Conservation (phyloP, 2,888 invertebrate species). For the Alviniconcha strummeri region DNA sequence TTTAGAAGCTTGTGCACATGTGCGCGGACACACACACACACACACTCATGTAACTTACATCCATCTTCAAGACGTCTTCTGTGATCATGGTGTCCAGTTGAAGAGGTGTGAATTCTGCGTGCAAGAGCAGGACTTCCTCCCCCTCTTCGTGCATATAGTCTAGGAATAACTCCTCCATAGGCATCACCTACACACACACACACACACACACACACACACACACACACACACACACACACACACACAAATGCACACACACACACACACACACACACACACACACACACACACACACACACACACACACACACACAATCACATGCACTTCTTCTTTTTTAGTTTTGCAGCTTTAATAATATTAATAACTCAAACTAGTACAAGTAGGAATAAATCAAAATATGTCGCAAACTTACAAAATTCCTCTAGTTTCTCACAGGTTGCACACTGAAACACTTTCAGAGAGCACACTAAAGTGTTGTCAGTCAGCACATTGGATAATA, state of each 20-base stretch:
- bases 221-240: background rate
- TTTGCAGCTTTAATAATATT: too few species aligned
- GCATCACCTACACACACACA: constrained; percentile 13
- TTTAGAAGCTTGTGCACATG: too few species aligned
- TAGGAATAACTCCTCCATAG: constrained; percentile 16
- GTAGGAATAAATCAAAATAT: too few species aligned
- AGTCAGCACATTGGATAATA: too few species aligned
- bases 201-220: constrained; percentile 21
- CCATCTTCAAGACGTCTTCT: constrained; percentile 42
- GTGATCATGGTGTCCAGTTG: constrained; percentile 58
- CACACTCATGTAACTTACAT: constrained; percentile 33
- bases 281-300: constrained; percentile 1
- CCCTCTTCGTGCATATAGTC: constrained; percentile 40
- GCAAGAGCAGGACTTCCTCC: constrained; percentile 54
- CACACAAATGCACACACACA: background rate
- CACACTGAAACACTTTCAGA: too few species aligned
- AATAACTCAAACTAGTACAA: too few species aligned
- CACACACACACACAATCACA: background rate
- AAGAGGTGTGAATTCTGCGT: constrained; percentile 61
- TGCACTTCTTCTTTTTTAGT: background rate
- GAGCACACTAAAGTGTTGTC: too few species aligned
- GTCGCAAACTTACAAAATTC: too few species aligned
- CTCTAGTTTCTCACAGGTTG: too few species aligned
- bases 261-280: background rate
- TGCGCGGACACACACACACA: too few species aligned